These are phyloP conservation scores for Hydrotaea diabolus DNA, from an alignment of 2,888 invertebrate species.

Conservation along the genomic window DNA sequence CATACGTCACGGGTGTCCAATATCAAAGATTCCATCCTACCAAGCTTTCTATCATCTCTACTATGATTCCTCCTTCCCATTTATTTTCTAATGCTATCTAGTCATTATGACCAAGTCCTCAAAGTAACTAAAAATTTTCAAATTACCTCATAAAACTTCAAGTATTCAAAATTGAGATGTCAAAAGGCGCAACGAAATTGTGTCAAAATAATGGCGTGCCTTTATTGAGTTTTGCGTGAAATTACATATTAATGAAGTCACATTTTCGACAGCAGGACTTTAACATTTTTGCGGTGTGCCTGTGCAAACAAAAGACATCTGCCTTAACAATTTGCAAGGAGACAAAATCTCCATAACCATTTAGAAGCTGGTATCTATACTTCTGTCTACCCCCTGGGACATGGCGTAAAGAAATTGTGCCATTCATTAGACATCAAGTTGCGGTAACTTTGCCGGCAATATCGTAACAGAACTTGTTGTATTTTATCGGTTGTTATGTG, in stretches of 20 bases:
- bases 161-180: too few species aligned
- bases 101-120: too few species aligned
- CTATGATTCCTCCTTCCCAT: too few species aligned
- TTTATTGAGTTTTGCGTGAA: neutral
- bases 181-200: neutral
- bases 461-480: neutral
- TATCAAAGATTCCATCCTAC: too few species aligned
- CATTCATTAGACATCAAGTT: neutral
- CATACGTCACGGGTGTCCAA: too few species aligned
- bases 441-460: neutral
- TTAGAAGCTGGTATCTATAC: neutral
- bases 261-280: neutral
- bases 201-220: neutral
- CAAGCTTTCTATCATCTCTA: too few species aligned
- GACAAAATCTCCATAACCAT: neutral
- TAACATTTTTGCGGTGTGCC: too few species aligned
- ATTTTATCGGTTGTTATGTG: slow-evolving; percentile 4
- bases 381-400: neutral
- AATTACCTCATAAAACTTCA: too few species aligned
- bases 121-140: too few species aligned
- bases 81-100: too few species aligned
- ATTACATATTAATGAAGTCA: slow-evolving; percentile 18
- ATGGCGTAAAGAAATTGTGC: neutral
- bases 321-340: neutral
- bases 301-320: neutral